A percentile compares a stretch with the other conserved stretches of the same genome.
Conservation (phyloP, 1,140 invertebrate genomes). For the Listronotus bonariensis region DNA sequence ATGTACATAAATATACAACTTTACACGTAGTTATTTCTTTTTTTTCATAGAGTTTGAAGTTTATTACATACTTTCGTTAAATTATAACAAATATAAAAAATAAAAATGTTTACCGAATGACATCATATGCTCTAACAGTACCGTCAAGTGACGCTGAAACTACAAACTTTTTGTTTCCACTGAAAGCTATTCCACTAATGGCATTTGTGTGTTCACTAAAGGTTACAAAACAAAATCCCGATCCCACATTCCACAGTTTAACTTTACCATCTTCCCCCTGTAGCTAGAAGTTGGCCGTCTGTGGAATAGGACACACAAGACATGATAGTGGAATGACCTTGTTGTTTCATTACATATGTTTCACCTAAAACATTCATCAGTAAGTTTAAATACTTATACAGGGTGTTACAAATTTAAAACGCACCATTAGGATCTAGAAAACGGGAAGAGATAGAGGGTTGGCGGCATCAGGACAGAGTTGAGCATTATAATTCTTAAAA, state of each 20-base stretch:
- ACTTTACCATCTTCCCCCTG: conserved; percentile 96
- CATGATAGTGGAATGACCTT: conserved; percentile 91
- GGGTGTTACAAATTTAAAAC: too few species aligned
- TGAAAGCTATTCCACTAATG: conserved; percentile 83
- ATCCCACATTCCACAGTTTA: conserved; percentile 91
- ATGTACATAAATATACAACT: too few species aligned
- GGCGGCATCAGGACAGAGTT: too few species aligned
- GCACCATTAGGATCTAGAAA: too few species aligned
- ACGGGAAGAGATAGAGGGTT: too few species aligned
- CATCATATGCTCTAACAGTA: conserved; percentile 93
- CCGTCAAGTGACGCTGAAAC: conserved; percentile 92
- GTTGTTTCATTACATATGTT: conserved; percentile 97
- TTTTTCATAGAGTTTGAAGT: too few species aligned
- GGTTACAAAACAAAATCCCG: conserved; percentile 93
- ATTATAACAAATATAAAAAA: too few species aligned
- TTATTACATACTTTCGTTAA: too few species aligned
- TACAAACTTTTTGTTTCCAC: conserved; percentile 88
- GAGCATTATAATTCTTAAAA: too few species aligned
- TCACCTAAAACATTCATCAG: conserved; percentile 62
- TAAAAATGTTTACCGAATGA: conserved; percentile 66
- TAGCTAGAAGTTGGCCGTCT: conserved; percentile 88
- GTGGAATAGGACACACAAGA: conserved; percentile 86
- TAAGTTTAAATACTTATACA: too few species aligned
- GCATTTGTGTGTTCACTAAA: conserved; percentile 87
- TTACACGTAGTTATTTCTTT: too few species aligned